Evolutionary conservation across 2,888 invertebrate species (phyloP).

Genomic region (Cartodere bifasciata): DNA sequence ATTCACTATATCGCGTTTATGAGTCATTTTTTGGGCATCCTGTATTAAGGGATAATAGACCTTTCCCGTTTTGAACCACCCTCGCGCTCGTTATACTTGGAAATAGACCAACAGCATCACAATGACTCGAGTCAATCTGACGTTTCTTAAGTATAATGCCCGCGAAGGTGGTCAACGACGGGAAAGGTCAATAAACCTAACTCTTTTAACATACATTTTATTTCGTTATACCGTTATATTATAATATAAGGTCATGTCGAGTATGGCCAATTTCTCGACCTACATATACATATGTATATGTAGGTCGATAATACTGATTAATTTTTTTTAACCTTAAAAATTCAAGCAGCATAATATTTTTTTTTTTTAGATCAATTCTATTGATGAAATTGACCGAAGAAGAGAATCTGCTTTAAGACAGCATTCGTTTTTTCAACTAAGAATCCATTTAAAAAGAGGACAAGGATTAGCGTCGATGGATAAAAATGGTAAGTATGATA

Average conservation of each 20-base stretch:
- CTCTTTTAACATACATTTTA: neutral
- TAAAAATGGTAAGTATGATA: constrained; percentile 81
- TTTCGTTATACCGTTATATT: neutral
- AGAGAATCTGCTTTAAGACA: constrained; percentile 66
- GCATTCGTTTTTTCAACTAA: constrained; percentile 84
- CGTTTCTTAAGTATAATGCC: neutral
- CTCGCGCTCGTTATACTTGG: too few relatives aligned
- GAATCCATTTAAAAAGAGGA: constrained; percentile 78
- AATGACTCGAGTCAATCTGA: neutral
- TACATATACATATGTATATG: too few relatives aligned
- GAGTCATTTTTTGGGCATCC: too few relatives aligned
- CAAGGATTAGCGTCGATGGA: constrained; percentile 86
- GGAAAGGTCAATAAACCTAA: neutral
- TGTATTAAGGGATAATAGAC: too few relatives aligned
- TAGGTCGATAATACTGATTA: too few relatives aligned
- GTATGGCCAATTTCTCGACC: too few relatives aligned
- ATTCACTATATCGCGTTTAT: too few relatives aligned
- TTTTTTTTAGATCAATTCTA: constrained; percentile 39
- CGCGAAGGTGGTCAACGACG: neutral
- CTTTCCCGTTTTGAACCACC: too few relatives aligned
- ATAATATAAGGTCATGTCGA: too few relatives aligned
- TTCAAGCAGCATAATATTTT: neutral
- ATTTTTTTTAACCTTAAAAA: too few relatives aligned
- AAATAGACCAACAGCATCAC: neutral
- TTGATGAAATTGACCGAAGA: constrained; percentile 55